Base-by-base conservation (phyloP, 1,140 invertebrate genomes). In the Apis dorsata region DNA sequence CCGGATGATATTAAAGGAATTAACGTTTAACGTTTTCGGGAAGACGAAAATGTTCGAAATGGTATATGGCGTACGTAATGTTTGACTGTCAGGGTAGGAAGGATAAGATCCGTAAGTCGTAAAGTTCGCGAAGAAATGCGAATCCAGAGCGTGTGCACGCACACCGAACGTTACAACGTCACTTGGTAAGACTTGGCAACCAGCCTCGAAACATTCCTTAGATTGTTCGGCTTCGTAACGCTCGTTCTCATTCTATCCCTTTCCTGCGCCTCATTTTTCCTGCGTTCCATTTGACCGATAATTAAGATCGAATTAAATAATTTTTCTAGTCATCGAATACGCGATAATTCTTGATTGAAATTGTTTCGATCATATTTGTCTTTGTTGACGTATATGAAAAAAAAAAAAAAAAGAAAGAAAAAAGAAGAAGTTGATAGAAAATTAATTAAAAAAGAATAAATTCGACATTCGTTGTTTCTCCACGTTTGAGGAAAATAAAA, bases 181-280 rank as follows among this genome's bases (percentile, higher is more conserved):
- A 90, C 81, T 44, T 5, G 83, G 85, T 90, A 90, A 91, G 89
- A 93, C 90, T 93, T 93, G 93, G 93, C 92, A 92, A 73, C 76
- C 72, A 83, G 90, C 91, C 90, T 79, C 83, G 86, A 89, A 88
- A 83, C 90, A 92, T 93, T 92, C 92, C 88, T 86, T 85, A 91
- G 89, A 93, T 92, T 89, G 86, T 86, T 91, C 85, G 88, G 89
- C 92, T 91, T 91, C 91, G 91, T 92, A 91, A 92, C 90, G 90
- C 87, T 84, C 91, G 87, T 86, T 92, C 91, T 89, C 89, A 91
- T 93, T 92, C 90, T 86, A 77, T 68, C 75, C 78, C 85, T 86
- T 84, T 87, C 85, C 85, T 85, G 66, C 85, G 76, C 85, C 85
- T 82, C 79, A 21, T 85, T 72, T 53, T 71, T 49, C 24, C 9